phyloP scores from a whole-genome alignment of 2,888 invertebrate genomes.

The Brachyopa scutellaris region DNA sequence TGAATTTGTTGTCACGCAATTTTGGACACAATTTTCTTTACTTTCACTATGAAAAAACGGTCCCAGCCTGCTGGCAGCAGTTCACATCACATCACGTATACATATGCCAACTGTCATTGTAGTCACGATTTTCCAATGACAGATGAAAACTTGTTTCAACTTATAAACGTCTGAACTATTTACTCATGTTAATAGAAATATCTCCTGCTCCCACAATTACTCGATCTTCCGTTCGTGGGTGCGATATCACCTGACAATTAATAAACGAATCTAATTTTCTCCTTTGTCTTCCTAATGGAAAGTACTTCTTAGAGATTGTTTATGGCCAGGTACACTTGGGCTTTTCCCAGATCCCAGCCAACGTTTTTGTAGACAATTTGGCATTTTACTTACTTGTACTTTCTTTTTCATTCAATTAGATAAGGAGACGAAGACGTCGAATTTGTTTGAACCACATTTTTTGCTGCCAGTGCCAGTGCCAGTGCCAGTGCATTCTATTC shows the following conservation, averaged over 20 bases:
- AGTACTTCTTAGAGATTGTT: constrained; percentile 54
- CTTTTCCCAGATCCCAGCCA: constrained; percentile 14
- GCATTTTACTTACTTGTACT: constrained; percentile 65
- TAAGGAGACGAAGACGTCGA: constrained; percentile 62
- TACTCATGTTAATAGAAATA: not conserved
- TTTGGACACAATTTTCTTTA: constrained; percentile 9
- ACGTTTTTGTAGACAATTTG: constrained; percentile 28
- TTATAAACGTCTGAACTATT: not conserved
- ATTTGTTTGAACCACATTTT: constrained; percentile 59
- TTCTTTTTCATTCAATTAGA: constrained; percentile 71
- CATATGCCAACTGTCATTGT: constrained; percentile 17
- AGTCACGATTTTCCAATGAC: constrained; percentile 16
- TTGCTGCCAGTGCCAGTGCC: constrained; percentile 14
- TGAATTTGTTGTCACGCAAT: constrained; percentile 36
- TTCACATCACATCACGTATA: not conserved
- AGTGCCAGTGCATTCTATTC: constrained; percentile 50
- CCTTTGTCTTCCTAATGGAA: constrained; percentile 64
- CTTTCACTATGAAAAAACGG: constrained; percentile 21
- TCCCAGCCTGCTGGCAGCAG: too few relatives aligned
- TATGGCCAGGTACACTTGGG: constrained; percentile 18
- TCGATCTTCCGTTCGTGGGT: constrained; percentile 49
- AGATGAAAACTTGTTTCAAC: constrained; percentile 2
- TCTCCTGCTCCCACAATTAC: not conserved
- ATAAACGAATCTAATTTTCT: constrained; percentile 61
- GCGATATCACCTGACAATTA: constrained; percentile 56